phyloP scores from a whole-genome alignment of 1,140 invertebrate species.

The Homalodisca vitripennis region DNA sequence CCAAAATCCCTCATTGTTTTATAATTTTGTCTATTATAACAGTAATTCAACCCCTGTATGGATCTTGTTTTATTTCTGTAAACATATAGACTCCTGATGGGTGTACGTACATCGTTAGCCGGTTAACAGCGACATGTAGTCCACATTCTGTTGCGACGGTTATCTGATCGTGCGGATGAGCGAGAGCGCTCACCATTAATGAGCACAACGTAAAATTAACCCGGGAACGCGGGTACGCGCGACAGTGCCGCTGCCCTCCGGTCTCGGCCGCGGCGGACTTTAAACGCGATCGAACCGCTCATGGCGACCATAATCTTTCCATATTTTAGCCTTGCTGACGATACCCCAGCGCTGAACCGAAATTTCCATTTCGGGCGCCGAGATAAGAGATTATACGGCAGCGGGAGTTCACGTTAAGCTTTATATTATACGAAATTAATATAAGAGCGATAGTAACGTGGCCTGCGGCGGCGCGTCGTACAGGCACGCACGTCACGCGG shows the following conservation, averaged over 20 bases:
- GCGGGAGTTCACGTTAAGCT: conserved; percentile 8
- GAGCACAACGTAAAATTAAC: too few species aligned
- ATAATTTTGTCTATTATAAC: too few species aligned
- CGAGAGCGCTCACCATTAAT: too few species aligned
- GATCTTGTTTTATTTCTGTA: too few species aligned
- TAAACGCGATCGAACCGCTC: background rate
- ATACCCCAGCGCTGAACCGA: background rate
- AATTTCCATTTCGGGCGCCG: conserved; percentile 17
- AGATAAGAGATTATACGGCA: conserved; percentile 5
- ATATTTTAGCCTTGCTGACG: background rate
- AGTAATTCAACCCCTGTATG: too few species aligned
- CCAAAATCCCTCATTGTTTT: too few species aligned
- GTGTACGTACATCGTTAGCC: too few species aligned
- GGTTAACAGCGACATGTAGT: too few species aligned
- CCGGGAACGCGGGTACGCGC: background rate
- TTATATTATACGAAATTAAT: conserved; percentile 16
- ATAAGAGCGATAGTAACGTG: background rate
- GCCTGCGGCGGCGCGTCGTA: background rate
- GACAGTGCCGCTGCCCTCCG: background rate
- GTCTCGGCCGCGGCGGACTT: background rate
- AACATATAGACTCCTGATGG: too few species aligned
- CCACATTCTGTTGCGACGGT: too few species aligned
- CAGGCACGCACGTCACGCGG: background rate
- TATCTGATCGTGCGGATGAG: too few species aligned
- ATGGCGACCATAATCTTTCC: conserved; percentile 5